phyloP scores from a whole-genome alignment of 1,140 invertebrate species.

The Danaus plexippus region DNA sequence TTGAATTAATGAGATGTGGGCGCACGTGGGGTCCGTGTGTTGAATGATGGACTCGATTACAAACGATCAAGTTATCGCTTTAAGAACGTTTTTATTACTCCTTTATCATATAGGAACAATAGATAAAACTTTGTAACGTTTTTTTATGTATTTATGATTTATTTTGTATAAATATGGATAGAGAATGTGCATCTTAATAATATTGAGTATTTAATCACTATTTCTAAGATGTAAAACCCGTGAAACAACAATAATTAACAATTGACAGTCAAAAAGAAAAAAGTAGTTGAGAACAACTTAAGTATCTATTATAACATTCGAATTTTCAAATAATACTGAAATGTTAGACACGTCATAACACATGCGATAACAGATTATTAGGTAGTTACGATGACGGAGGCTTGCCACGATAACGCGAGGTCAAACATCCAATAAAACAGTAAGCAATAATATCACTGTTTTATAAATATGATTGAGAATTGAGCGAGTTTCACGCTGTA shows the following conservation, averaged over 20 bases:
- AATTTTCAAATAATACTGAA: too few relatives aligned
- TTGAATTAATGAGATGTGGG: conserved; percentile 68
- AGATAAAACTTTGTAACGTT: conserved; percentile 32
- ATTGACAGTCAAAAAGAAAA: too few relatives aligned
- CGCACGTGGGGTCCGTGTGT: conserved; percentile 61
- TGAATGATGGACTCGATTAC: conserved; percentile 42
- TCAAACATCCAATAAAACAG: conserved; percentile 48
- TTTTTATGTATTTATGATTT: conserved; percentile 20
- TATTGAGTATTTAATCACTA: too few relatives aligned
- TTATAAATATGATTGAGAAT: conserved; percentile 28
- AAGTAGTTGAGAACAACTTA: conserved; percentile 1
- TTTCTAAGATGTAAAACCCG: too few relatives aligned
- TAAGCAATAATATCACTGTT: conserved; percentile 29
- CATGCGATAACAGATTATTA: conserved; percentile 38
- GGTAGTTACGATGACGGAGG: conserved; percentile 41
- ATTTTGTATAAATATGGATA: conserved; percentile 23
- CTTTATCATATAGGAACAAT: conserved; percentile 57
- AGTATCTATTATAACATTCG: conserved; percentile 2
- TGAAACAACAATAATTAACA: too few relatives aligned
- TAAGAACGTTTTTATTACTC: conserved; percentile 43
- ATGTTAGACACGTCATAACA: conserved; percentile 28
- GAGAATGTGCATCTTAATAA: conserved; percentile 4
- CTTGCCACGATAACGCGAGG: conserved; percentile 54
- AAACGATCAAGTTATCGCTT: conserved; percentile 51
- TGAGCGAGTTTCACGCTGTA: too few relatives aligned